Conservation (phyloP, 2,888 invertebrate genomes). For the Drosophila emarginata region DNA sequence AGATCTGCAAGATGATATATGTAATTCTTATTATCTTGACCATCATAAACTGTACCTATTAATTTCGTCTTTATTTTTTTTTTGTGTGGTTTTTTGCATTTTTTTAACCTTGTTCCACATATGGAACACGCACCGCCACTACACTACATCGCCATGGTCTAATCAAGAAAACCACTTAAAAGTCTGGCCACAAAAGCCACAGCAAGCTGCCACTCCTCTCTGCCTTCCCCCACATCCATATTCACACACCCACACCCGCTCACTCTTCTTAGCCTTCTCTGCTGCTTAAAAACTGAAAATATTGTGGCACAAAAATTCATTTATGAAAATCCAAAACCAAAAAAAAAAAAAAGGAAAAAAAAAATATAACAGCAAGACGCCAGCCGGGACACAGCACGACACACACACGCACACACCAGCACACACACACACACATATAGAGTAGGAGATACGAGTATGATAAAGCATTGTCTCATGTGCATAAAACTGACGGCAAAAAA, state of each 20-base stretch:
- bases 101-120: slow-evolving; percentile 4
- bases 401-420: neutral
- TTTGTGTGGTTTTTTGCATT: neutral
- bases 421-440: no score
- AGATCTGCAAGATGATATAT: neutral
- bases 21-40: neutral
- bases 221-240: neutral
- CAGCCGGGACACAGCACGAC: slow-evolving; percentile 27
- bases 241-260: neutral
- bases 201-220: slow-evolving; percentile 8
- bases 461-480: slow-evolving; percentile 71
- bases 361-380: slow-evolving; percentile 10
- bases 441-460: slow-evolving; percentile 21
- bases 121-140: neutral
- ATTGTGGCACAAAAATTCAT: slow-evolving; percentile 69
- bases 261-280: neutral
- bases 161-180: slow-evolving; percentile 75
- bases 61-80: neutral
- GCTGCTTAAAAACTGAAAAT: slow-evolving; percentile 44
- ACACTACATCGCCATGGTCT: slow-evolving; percentile 43
- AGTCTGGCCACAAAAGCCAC: slow-evolving; percentile 41
- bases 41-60: neutral
- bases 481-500: slow-evolving; percentile 40
- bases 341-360: slow-evolving; percentile 13
- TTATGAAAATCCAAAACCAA: slow-evolving; percentile 53